phyloP scores from a whole-genome alignment of 1,140 invertebrate genomes.

The Arion vulgaris region DNA sequence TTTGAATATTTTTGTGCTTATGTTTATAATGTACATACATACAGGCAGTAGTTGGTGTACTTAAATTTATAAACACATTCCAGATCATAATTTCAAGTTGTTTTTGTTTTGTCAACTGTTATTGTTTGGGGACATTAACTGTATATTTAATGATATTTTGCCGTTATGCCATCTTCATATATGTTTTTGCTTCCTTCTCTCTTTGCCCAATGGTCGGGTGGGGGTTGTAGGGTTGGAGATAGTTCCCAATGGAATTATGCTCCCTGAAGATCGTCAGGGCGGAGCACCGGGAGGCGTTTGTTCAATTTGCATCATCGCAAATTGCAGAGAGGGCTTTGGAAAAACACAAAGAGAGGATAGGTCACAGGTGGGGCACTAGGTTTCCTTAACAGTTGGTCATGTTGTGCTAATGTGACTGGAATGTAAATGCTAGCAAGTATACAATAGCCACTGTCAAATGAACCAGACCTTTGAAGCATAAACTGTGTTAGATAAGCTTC shows the following conservation, averaged over 20 bases:
- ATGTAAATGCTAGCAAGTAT: not conserved
- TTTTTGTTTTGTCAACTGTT: too few species aligned
- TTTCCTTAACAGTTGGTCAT: conserved; percentile 24
- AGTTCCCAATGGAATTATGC: conserved; percentile 94
- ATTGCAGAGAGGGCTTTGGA: conserved; percentile 94
- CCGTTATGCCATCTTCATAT: conserved; percentile 8
- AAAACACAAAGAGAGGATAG: conserved; percentile 99
- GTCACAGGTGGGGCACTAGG: conserved; percentile 91
- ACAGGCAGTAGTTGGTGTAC: too few species aligned
- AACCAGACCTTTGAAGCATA: too few species aligned
- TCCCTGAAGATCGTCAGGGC: conserved; percentile 93
- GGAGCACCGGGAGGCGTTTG: conserved; percentile 94
- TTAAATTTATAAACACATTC: too few species aligned
- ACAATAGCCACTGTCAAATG: not conserved
- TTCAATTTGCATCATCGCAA: conserved; percentile 95
- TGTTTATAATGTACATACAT: too few species aligned
- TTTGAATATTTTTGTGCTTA: too few species aligned
- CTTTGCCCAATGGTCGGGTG: conserved; percentile 67
- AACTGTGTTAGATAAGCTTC: too few species aligned
- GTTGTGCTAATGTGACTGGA: not conserved
- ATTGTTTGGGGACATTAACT: too few species aligned
- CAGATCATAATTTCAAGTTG: too few species aligned
- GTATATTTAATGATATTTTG: not conserved
- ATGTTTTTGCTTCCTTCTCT: conserved; percentile 64
- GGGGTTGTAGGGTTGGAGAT: conserved; percentile 87